Conservation (phyloP, 2,888 invertebrate species). For the Sericinus montela region DNA sequence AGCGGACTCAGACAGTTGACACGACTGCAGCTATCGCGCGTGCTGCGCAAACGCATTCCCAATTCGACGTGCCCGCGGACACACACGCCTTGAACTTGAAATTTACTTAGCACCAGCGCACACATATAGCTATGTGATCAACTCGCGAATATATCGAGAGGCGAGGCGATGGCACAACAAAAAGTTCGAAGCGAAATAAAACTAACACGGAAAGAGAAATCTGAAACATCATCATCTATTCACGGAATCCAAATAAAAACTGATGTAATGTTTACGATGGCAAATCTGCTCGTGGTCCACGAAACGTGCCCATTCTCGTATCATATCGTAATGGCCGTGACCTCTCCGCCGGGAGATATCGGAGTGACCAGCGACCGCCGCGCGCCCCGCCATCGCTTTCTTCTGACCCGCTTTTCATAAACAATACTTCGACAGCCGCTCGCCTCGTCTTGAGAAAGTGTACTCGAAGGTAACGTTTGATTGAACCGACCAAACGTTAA, state of each 20-base stretch:
- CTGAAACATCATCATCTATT: conserved; percentile 34
- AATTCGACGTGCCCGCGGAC: conserved; percentile 50
- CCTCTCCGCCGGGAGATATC: conserved; percentile 70
- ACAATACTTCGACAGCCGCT: conserved; percentile 68
- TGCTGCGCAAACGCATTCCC: conserved; percentile 64
- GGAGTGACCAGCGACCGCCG: conserved; percentile 51
- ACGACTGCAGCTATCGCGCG: conserved; percentile 37
- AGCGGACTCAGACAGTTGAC: conserved; percentile 45
- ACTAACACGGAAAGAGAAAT: conserved; percentile 62
- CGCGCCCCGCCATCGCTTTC: conserved; percentile 66
- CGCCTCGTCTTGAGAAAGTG: conserved; percentile 67
- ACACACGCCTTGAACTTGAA: conserved; percentile 17
- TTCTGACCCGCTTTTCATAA: conserved; percentile 77
- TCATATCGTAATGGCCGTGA: conserved; percentile 66
- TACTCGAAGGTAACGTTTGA: conserved; percentile 36
- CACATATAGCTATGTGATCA: conserved; percentile 2
- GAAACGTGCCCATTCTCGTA: conserved; percentile 37
- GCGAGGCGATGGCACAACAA: conserved; percentile 19
- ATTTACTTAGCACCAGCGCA: not conserved
- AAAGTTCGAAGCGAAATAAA: conserved; percentile 35
- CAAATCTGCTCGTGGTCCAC: conserved; percentile 24
- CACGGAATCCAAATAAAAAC: conserved; percentile 49
- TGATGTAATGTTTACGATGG: conserved; percentile 52
- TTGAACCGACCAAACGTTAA: conserved; percentile 30
- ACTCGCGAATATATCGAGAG: conserved; percentile 15